Conservation (phyloP, 2,888 invertebrate genomes). For the Chymomyza procnemis region DNA sequence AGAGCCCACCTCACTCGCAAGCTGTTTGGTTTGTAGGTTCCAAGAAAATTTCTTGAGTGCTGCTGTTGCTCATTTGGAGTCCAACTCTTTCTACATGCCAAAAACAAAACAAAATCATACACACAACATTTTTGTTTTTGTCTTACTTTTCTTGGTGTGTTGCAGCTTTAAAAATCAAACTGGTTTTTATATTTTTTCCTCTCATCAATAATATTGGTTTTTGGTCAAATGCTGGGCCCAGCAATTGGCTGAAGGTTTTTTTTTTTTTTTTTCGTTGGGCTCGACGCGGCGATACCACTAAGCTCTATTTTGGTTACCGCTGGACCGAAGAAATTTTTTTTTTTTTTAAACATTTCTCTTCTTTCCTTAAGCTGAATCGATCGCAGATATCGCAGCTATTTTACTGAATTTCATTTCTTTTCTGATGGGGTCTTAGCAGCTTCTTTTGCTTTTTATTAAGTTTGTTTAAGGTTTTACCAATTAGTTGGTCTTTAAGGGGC, state of each 20-base stretch:
- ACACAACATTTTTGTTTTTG: conserved; percentile 32
- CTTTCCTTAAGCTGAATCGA: not conserved
- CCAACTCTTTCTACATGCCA: conserved; percentile 44
- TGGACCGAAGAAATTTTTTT: not conserved
- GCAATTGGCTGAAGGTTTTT: conserved; percentile 11
- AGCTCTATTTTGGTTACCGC: not conserved
- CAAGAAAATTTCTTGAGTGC: conserved; percentile 48
- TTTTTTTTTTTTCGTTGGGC: too few species aligned
- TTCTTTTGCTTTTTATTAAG: too few species aligned
- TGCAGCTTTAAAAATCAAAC: conserved; percentile 52
- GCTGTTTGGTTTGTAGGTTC: conserved; percentile 56
- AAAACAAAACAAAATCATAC: conserved; percentile 14
- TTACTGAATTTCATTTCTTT: not conserved
- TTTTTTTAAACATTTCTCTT: not conserved
- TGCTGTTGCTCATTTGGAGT: conserved; percentile 23
- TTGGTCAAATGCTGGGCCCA: conserved; percentile 35
- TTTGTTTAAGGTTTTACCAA: too few species aligned
- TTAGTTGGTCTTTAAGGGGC: too few species aligned
- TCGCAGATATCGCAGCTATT: not conserved
- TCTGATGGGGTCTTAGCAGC: too few species aligned
- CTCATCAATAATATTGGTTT: conserved; percentile 54
- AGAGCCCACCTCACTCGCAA: conserved; percentile 18
- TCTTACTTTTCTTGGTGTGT: conserved; percentile 58
- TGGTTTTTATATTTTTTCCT: conserved; percentile 50
- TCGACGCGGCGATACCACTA: not conserved